These are phyloP conservation scores for Physeter macrocephalus DNA, from an alignment of 2,113 vertebrate genomes.

Conservation along the genomic window DNA sequence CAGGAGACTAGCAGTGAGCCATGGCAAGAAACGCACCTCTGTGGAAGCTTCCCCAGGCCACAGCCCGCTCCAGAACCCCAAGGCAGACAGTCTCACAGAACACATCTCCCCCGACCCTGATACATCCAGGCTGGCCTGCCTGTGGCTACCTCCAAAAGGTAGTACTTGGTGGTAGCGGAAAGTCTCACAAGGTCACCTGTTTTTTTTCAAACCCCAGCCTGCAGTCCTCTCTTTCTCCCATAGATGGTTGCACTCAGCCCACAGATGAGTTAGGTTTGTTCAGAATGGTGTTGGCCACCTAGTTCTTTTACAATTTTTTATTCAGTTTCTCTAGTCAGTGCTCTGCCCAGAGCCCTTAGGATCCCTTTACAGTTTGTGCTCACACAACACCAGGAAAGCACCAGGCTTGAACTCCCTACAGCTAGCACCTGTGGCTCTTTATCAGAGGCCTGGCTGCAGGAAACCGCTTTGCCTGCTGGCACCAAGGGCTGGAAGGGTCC, in stretches of 20 bases:
- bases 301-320: not conserved
- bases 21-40: not conserved
- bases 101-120: too few relatives aligned
- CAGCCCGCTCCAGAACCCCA: accelerated
- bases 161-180: not conserved
- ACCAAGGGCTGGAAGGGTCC: not conserved
- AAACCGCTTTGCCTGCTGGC: not conserved
- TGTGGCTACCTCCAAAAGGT: not conserved
- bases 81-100: not conserved
- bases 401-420: not conserved
- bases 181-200: not conserved
- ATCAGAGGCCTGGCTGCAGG: not conserved
- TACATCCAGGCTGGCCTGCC: not conserved
- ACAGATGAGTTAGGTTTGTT: not conserved
- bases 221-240: not conserved
- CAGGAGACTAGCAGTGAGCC: not conserved
- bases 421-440: not conserved
- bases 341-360: not conserved
- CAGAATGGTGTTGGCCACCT: not conserved
- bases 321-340: not conserved
- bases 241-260: not conserved
- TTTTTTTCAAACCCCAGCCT: not conserved
- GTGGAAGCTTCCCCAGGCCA: not conserved
- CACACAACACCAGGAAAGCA: not conserved
- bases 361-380: not conserved